A percentile compares a stretch with the other conserved stretches of the same genome.
Conservation (phyloP, 1,140 invertebrate genomes). For the Papilio xuthus region DNA sequence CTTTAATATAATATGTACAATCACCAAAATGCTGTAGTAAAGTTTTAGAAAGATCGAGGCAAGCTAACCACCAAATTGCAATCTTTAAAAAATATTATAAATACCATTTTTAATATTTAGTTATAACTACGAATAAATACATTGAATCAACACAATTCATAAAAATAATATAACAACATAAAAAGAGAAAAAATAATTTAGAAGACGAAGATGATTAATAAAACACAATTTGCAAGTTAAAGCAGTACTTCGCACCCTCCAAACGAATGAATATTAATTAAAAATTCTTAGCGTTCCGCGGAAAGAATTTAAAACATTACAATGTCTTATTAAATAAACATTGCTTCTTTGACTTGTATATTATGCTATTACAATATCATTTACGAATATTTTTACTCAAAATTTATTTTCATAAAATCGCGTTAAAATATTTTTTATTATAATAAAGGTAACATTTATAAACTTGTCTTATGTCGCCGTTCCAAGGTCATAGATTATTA, state of each 20-base stretch:
- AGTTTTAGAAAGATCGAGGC: too few relatives aligned
- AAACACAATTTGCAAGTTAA: slow-evolving; percentile 34
- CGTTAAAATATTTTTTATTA: too few relatives aligned
- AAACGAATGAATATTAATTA: slow-evolving; percentile 37
- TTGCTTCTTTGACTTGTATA: slow-evolving; percentile 23
- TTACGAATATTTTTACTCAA: neutral
- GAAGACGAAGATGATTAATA: slow-evolving; percentile 36
- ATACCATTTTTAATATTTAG: too few relatives aligned
- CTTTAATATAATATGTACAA: too few relatives aligned
- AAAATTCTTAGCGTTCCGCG: slow-evolving; percentile 23
- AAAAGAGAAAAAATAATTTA: slow-evolving; percentile 29
- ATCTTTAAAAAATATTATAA: too few relatives aligned
- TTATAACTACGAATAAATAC: neutral
- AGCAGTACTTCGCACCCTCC: slow-evolving; percentile 25
- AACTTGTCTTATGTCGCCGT: too few relatives aligned
- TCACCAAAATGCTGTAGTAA: too few relatives aligned
- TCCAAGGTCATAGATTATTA: too few relatives aligned
- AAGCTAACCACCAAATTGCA: too few relatives aligned
- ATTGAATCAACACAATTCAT: neutral
- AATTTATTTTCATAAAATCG: neutral
- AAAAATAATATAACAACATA: neutral
- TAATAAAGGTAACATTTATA: too few relatives aligned
- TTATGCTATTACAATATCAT: slow-evolving; percentile 1
- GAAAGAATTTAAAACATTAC: slow-evolving; percentile 31
- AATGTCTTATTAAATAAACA: slow-evolving; percentile 23